These are phyloP conservation scores for Montifringilla adamsi DNA, from an alignment of 2,113 vertebrate genomes.

Conservation along the genomic window DNA sequence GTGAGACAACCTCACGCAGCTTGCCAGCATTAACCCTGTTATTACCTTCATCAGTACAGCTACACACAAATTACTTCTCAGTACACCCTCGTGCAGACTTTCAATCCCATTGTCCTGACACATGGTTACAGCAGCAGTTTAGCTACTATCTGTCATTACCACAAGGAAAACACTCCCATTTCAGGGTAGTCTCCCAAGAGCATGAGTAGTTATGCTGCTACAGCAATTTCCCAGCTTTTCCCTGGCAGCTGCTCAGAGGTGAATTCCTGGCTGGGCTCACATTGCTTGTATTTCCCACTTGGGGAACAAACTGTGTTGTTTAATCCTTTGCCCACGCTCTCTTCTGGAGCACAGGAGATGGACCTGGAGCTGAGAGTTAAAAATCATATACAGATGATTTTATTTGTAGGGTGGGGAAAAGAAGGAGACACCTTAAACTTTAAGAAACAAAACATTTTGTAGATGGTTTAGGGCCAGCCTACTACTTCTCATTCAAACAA, in stretches of 20 bases:
- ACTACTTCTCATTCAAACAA: background rate
- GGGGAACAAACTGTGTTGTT: background rate
- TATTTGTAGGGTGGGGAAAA: background rate
- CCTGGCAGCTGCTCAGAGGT: background rate
- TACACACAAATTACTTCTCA: background rate
- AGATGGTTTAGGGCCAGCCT: background rate
- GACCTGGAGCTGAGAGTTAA: background rate
- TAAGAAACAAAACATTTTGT: background rate
- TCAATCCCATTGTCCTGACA: background rate
- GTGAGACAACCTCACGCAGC: slow-evolving; percentile 28
- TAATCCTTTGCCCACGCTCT: background rate
- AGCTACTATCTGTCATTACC: slow-evolving; percentile 7
- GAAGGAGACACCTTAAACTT: background rate
- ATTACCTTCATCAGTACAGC: slow-evolving; percentile 28
- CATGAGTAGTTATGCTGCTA: background rate
- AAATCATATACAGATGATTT: background rate
- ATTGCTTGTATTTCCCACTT: background rate
- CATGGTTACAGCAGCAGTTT: slow-evolving; percentile 12
- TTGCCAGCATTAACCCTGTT: slow-evolving; percentile 23
- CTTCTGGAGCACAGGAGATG: background rate
- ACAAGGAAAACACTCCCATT: slow-evolving; percentile 10
- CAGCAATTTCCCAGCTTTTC: background rate
- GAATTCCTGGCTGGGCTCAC: background rate
- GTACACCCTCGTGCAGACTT: background rate
- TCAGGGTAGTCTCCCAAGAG: background rate